These are phyloP conservation scores for Equus przewalskii DNA, from an alignment of 2,113 vertebrate genomes.

Conservation along the genomic window DNA sequence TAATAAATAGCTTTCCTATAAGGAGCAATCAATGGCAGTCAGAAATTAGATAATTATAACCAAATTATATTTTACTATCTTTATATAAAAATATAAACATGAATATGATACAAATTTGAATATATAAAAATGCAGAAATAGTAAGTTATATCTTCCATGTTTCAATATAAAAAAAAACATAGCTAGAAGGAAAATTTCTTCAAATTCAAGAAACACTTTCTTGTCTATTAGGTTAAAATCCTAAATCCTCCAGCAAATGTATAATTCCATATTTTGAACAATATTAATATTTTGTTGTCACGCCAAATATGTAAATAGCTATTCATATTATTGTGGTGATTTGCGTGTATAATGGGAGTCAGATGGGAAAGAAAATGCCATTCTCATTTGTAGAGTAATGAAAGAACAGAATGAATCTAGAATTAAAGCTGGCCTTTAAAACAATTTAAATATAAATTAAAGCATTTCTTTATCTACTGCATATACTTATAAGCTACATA, in stretches of 20 bases:
- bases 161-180: background rate
- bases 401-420: conserved; percentile 61
- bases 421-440: background rate
- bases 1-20: background rate
- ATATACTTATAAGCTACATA: background rate
- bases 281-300: conserved; percentile 66
- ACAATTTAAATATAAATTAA: background rate
- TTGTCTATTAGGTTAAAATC: background rate
- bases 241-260: background rate
- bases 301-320: conserved; percentile 33
- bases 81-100: conserved; percentile 13
- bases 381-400: conserved; percentile 54
- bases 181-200: background rate
- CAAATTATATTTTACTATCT: conserved; percentile 15
- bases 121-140: background rate
- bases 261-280: conserved; percentile 1
- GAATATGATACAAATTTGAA: background rate
- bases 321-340: conserved; percentile 26
- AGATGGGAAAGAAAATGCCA: background rate
- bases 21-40: background rate
- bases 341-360: background rate
- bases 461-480: background rate
- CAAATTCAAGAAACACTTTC: conserved; percentile 3
- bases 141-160: background rate
- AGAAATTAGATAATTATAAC: conserved; percentile 39